Conservation (phyloP, 2,797 vertebrate species). For the Thalassophryne amazonica region DNA sequence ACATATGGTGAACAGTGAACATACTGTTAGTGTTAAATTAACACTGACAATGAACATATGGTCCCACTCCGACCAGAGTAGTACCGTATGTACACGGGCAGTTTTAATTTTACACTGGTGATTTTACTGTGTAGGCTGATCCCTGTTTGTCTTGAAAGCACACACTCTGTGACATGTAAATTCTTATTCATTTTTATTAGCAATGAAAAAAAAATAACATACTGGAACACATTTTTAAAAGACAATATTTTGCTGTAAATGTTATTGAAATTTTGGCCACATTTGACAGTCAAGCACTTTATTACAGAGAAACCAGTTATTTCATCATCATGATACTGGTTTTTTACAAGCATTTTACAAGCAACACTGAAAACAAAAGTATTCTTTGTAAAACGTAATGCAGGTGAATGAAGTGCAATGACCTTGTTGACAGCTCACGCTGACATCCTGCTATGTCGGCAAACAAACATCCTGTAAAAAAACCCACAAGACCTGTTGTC, state of each 20-base stretch:
- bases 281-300: neutral
- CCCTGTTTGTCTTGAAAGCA: conserved; percentile 7
- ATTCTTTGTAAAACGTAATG: neutral
- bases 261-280: conserved; percentile 49
- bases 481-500: neutral
- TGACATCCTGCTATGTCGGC: conserved; percentile 19
- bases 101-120: conserved; percentile 11
- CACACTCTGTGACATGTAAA: neutral
- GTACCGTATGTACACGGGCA: too few relatives aligned
- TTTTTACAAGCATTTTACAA: neutral
- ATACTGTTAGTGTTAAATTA: too few relatives aligned
- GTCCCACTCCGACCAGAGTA: too few relatives aligned
- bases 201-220: neutral
- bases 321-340: neutral
- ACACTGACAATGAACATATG: too few relatives aligned
- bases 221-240: too few relatives aligned
- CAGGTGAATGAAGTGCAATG: neutral
- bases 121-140: neutral
- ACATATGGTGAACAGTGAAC: too few relatives aligned
- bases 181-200: neutral
- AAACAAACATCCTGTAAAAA: conserved; percentile 34
- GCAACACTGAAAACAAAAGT: neutral
- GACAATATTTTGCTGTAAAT: neutral
- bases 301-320: neutral
- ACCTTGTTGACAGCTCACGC: neutral